phyloP scores from a whole-genome alignment of 2,797 vertebrate species.

The Parauchenoglanis ngamensis region DNA sequence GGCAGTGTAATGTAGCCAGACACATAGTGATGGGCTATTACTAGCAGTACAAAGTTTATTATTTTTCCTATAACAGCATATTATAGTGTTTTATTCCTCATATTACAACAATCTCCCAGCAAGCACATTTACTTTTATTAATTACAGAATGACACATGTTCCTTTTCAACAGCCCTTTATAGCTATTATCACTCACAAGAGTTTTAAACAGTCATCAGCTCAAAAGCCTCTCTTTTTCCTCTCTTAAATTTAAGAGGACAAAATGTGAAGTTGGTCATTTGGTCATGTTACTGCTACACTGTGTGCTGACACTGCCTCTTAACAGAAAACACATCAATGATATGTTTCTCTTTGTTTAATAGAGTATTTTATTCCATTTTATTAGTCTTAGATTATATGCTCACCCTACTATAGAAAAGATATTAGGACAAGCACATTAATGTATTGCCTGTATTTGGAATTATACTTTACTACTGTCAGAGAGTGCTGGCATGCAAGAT shows the following conservation, averaged over 20 bases:
- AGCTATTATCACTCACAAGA: not conserved
- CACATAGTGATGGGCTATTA: not conserved
- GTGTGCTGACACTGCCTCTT: not conserved
- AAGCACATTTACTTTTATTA: not conserved
- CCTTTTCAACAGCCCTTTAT: not conserved
- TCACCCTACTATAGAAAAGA: not conserved
- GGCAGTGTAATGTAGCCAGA: not conserved
- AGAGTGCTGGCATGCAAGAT: not conserved
- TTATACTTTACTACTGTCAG: not conserved
- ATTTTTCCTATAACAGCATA: not conserved
- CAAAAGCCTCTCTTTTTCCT: not conserved
- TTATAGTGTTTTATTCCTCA: not conserved
- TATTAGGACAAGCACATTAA: not conserved
- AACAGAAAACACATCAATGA: not conserved
- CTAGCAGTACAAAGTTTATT: not conserved
- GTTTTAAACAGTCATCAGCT: not conserved
- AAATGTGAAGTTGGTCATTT: not conserved
- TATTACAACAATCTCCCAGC: not conserved
- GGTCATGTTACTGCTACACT: not conserved
- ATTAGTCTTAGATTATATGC: not conserved
- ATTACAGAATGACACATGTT: no score
- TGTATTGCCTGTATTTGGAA: not conserved
- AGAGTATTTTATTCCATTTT: not conserved
- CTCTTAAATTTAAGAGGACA: not conserved
- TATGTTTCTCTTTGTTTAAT: not conserved